Evolutionary conservation across 2,113 vertebrate species (phyloP).

Genomic region (Herpetotheres cachinnans): DNA sequence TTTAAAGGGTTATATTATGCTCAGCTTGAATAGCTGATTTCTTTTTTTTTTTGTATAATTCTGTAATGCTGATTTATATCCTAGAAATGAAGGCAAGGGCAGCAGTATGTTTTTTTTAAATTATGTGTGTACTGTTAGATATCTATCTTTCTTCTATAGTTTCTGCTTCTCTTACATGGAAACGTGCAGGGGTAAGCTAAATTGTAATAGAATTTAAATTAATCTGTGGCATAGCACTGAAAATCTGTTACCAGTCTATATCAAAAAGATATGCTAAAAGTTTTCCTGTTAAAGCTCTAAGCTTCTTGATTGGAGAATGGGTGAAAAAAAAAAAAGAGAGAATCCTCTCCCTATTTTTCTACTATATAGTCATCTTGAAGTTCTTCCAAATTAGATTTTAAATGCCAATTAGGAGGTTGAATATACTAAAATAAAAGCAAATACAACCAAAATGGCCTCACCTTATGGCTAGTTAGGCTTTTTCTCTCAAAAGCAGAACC

Average conservation of each 20-base stretch:
- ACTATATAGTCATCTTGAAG: slow-evolving; percentile 94
- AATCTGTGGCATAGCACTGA: slow-evolving; percentile 53
- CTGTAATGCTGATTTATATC: background rate
- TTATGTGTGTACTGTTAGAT: background rate
- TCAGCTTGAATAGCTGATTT: background rate
- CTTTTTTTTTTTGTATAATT: background rate
- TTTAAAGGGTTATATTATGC: background rate
- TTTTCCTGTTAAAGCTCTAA: slow-evolving; percentile 75
- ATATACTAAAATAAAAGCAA: slow-evolving; percentile 99
- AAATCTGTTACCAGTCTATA: slow-evolving; percentile 65
- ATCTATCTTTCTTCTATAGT: background rate
- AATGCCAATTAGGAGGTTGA: slow-evolving; percentile 99
- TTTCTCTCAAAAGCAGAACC: slow-evolving; percentile 90
- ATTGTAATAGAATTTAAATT: slow-evolving; percentile 68
- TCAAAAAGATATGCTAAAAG: slow-evolving; percentile 72
- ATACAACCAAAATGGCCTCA: slow-evolving; percentile 96
- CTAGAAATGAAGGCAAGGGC: background rate
- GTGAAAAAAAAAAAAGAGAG: background rate
- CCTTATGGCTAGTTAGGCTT: slow-evolving; percentile 99
- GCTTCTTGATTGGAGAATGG: slow-evolving; percentile 75
- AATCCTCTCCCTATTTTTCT: slow-evolving; percentile 74
- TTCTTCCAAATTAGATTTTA: slow-evolving; percentile 99
- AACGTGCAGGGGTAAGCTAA: slow-evolving; percentile 29
- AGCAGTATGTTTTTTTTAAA: background rate
- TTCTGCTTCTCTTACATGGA: slow-evolving; percentile 30